Evolutionary conservation across 2,888 invertebrate species (phyloP), one percentile per base, ranked within the genome.

Genomic region (Chymomyza procnemis): DNA sequence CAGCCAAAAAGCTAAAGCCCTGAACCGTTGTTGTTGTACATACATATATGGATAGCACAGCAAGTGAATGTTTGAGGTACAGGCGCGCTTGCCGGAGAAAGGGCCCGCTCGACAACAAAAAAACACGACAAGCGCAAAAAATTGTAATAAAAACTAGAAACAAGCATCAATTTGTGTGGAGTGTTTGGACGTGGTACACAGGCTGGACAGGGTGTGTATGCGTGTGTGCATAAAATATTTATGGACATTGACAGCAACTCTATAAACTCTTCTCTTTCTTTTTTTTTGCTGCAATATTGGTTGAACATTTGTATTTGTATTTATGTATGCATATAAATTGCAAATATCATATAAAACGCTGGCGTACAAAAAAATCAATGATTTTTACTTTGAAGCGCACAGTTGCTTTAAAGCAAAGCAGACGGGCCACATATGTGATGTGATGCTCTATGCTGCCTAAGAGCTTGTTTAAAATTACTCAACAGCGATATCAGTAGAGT

Each of bases 141-240:
- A 64, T 72, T 81, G 81, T 85, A 83, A 80, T 83, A 81, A 82
- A 21, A 78, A 85, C 76, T 75, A 85, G 79, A 76, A 83, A 80
- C 86, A 85, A 85, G 80, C 78, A 67, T 75, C 83, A 85, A 80
- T 85, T 86, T 78, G 74, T 78, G 81, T 76, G 72, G 63, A 50
- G 58, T 69, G 67, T 34, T 66, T 61, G 52, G 62, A 66, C 64
- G 67, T 50, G 50, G 59, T 19, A 57, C 54, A 18, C 48, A 54
- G 41, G 57, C 50, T 19, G 19, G 4, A n/a, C n/a, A n/a, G 50
- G 30, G 34, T 55, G 14, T 41, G 22, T 59, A 34, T 67, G 26
- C 12, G 54, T 69, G 61, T 62, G 52, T 67, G 65, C 58, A 52
- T 70, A 63, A 79, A 84, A 80, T 79, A 79, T 80, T 82, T 80